Evolutionary conservation across 2,888 invertebrate species (phyloP).

Genomic region (Pinctada fucata): DNA sequence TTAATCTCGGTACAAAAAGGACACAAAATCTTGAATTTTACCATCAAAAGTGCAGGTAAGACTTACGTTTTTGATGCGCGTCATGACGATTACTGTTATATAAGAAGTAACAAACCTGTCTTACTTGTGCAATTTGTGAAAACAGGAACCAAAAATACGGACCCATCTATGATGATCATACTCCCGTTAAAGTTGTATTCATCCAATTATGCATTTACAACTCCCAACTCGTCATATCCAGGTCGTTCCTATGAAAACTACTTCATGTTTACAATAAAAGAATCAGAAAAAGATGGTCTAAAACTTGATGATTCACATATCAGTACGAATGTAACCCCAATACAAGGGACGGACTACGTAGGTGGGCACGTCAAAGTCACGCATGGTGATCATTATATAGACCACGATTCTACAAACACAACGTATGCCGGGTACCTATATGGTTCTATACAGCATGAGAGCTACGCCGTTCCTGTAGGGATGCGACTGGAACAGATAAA

Average conservation of each 20-base stretch:
- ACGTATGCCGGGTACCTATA: slow-evolving; percentile 57
- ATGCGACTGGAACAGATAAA: slow-evolving; percentile 47
- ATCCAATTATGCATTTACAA: slow-evolving; percentile 39
- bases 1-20: slow-evolving; percentile 23
- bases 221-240: slow-evolving; percentile 40
- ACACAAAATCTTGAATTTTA: slow-evolving; percentile 16
- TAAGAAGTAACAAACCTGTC: slow-evolving; percentile 44
- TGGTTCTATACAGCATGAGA: slow-evolving; percentile 54
- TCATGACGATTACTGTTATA: slow-evolving; percentile 34
- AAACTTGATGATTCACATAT: slow-evolving; percentile 33
- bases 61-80: slow-evolving; percentile 19
- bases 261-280: slow-evolving; percentile 48
- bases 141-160: slow-evolving; percentile 47
- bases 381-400: slow-evolving; percentile 45
- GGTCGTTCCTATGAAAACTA: slow-evolving; percentile 43
- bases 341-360: slow-evolving; percentile 42
- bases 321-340: slow-evolving; percentile 28
- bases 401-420: slow-evolving; percentile 48
- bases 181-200: slow-evolving; percentile 57
- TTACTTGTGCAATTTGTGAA: slow-evolving; percentile 54
- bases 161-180: slow-evolving; percentile 60
- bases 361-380: slow-evolving; percentile 42
- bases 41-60: slow-evolving; percentile 20
- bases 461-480: slow-evolving; percentile 58
- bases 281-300: slow-evolving; percentile 38